These are phyloP conservation scores for Drosophila miranda DNA, from an alignment of 1,140 invertebrate species.

Conservation along the genomic window DNA sequence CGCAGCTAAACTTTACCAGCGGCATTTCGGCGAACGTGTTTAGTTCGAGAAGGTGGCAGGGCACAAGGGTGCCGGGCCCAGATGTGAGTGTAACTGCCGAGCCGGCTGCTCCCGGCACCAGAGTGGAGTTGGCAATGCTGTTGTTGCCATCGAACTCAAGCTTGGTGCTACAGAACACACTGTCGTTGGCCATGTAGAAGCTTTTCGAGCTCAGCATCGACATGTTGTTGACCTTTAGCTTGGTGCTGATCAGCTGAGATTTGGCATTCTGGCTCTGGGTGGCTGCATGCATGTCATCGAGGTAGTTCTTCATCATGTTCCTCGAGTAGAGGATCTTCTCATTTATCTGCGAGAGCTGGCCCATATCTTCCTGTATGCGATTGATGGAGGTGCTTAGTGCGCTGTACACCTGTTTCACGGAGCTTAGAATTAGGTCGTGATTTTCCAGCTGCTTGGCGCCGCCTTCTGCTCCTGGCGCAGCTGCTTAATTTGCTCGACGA, in stretches of 20 bases:
- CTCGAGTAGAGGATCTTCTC: slow-evolving; percentile 76
- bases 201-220: slow-evolving; percentile 62
- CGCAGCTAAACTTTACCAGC: slow-evolving; percentile 60
- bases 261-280: slow-evolving; percentile 50
- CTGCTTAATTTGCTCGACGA: slow-evolving; percentile 66
- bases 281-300: too few relatives aligned
- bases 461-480: slow-evolving; percentile 58
- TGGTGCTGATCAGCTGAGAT: slow-evolving; percentile 62
- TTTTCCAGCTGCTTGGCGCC: slow-evolving; percentile 56
- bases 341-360: slow-evolving; percentile 74
- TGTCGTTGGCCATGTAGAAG: slow-evolving; percentile 69
- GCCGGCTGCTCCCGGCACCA: slow-evolving; percentile 34
- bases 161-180: slow-evolving; percentile 73
- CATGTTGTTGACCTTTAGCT: slow-evolving; percentile 70
- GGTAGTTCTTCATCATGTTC: slow-evolving; percentile 64
- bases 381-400: slow-evolving; percentile 70
- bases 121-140: slow-evolving; percentile 34
- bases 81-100: slow-evolving; percentile 9
- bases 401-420: slow-evolving; percentile 68
- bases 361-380: slow-evolving; percentile 73
- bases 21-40: slow-evolving; percentile 68
- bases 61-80: slow-evolving; percentile 22
- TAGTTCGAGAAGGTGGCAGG: slow-evolving; percentile 61
- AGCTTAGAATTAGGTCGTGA: slow-evolving; percentile 67
- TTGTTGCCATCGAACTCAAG: slow-evolving; percentile 67